Evolutionary conservation across 1,140 invertebrate species (phyloP).

Genomic region (Drosophila leontia): DNA sequence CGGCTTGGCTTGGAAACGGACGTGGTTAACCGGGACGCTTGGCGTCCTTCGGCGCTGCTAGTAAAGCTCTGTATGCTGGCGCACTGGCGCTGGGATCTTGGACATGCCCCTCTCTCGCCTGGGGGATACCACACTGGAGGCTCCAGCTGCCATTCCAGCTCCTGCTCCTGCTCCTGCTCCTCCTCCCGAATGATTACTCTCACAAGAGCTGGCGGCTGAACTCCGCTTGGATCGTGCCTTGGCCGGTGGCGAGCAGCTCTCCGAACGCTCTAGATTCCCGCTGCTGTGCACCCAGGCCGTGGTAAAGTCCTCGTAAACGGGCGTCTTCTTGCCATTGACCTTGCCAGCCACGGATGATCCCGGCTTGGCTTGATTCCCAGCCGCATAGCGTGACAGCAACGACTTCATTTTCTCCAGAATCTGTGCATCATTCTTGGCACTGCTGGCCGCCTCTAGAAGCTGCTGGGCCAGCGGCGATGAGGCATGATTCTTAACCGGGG

Average conservation of each 20-base stretch:
- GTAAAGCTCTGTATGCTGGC: constrained; percentile 84
- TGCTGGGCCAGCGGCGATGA: constrained; percentile 89
- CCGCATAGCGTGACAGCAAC: constrained; percentile 88
- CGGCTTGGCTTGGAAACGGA: constrained; percentile 49
- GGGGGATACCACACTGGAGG: constrained; percentile 67
- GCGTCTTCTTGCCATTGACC: constrained; percentile 85
- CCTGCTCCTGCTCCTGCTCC: not conserved
- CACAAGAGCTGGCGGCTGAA: constrained; percentile 78
- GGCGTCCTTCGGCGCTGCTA: constrained; percentile 74
- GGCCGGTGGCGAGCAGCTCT: constrained; percentile 77
- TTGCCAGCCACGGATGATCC: constrained; percentile 34
- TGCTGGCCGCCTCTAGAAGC: constrained; percentile 89
- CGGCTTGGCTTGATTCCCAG: constrained; percentile 65
- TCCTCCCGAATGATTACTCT: constrained; percentile 65
- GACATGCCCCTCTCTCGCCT: constrained; percentile 78
- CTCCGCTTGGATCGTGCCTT: constrained; percentile 79
- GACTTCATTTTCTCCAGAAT: constrained; percentile 90
- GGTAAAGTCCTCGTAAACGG: constrained; percentile 88
- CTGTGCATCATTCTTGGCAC: constrained; percentile 89
- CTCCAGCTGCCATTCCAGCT: not conserved
- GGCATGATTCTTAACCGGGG: constrained; percentile 87
- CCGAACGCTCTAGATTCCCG: constrained; percentile 87
- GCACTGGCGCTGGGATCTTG: constrained; percentile 82
- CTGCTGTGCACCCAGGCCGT: constrained; percentile 91
- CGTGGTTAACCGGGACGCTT: constrained; percentile 52